Percentiles rank a stretch among this genome's conserved stretches.
Evolutionary conservation across 2,113 vertebrate genomes (phyloP).

Genomic region (Neodontobutis hainanensis): DNA sequence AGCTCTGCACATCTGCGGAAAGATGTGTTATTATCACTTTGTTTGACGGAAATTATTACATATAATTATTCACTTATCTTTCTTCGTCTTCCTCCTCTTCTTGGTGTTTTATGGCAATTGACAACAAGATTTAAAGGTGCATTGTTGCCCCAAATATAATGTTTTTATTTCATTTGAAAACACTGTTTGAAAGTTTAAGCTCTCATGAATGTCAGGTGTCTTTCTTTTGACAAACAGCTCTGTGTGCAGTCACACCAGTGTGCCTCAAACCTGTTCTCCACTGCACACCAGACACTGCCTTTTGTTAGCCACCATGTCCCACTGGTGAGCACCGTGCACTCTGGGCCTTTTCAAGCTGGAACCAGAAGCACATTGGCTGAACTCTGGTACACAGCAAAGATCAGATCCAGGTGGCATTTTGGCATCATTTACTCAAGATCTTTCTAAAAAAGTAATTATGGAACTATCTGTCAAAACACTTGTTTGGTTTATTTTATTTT

Average conservation of each 20-base stretch:
- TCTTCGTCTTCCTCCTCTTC: no score
- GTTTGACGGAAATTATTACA: conserved; percentile 15
- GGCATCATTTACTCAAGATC: neutral
- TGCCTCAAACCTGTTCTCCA: neutral
- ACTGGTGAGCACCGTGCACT: neutral
- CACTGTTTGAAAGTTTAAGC: no score
- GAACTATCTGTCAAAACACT: neutral
- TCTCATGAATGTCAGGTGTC: no score
- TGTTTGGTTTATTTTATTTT: neutral
- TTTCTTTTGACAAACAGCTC: neutral
- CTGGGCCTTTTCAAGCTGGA: neutral
- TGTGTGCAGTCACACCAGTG: neutral
- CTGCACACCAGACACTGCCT: neutral
- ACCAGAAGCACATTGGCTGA: neutral
- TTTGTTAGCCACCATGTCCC: neutral
- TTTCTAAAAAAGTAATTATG: neutral
- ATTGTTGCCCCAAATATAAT: no score
- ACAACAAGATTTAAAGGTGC: no score
- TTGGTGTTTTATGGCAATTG: no score
- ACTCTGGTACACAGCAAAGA: neutral
- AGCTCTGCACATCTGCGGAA: neutral
- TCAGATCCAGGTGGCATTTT: neutral
- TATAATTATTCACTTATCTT: no score
- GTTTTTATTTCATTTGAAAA: no score
- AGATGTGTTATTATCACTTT: conserved; percentile 22